Conservation (phyloP, 2,888 invertebrate genomes). For the Conus canariensis region DNA sequence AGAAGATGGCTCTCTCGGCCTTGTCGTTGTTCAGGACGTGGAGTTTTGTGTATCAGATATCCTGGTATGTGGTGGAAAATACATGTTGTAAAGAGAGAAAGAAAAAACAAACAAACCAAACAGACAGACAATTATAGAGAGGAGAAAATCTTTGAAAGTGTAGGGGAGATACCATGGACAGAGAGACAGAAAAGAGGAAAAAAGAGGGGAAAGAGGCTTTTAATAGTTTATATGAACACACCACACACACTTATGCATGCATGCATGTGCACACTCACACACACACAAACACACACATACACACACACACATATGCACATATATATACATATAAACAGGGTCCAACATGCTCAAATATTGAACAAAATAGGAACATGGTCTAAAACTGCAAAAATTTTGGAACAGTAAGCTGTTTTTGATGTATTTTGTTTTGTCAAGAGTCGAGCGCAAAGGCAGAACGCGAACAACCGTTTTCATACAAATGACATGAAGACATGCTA, state of each 20-base stretch:
- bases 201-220: neutral
- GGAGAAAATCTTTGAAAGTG: neutral
- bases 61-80: constrained; percentile 54
- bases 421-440: no score
- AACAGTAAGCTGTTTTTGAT: no score
- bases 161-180: neutral
- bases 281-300: no score
- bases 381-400: no score
- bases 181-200: neutral
- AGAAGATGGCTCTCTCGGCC: constrained; percentile 13
- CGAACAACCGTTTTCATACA: no score
- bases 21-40: constrained; percentile 49
- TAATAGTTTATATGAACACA: neutral
- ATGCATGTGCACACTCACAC: neutral
- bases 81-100: neutral
- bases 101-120: neutral
- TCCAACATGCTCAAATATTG: no score
- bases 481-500: no score
- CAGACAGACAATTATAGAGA: neutral
- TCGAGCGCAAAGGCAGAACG: no score
- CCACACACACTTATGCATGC: neutral
- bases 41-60: constrained; percentile 66
- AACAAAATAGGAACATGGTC: no score
- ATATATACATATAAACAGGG: no score
- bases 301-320: no score